Percentiles rank a stretch among this genome's conserved stretches.
Conservation (phyloP, 1,140 invertebrate genomes). For the Trichonephila clavipes region DNA sequence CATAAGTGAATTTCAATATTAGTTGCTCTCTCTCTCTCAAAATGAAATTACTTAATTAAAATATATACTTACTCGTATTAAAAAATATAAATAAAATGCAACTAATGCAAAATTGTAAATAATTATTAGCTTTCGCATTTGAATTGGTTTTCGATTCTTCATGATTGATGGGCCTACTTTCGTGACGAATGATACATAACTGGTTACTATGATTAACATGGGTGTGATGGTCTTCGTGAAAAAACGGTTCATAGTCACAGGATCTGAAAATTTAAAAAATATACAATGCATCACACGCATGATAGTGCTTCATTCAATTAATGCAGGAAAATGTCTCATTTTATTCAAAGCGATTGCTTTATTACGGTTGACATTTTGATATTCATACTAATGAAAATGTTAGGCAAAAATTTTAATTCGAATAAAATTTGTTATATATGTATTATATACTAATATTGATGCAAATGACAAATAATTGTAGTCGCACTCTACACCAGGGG, state of each 20-base stretch:
- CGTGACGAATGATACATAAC: slow-evolving; percentile 75
- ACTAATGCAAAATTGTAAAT: slow-evolving; percentile 92
- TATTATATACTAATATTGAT: too few species aligned
- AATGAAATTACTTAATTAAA: too few species aligned
- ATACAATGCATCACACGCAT: not conserved
- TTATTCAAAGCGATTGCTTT: too few species aligned
- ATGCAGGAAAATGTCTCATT: not conserved
- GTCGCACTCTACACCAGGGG: too few species aligned
- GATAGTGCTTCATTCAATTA: not conserved
- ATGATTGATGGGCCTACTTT: slow-evolving; percentile 90
- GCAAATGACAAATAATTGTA: too few species aligned
- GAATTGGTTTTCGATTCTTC: slow-evolving; percentile 89
- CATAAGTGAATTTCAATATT: too few species aligned
- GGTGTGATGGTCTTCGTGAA: not conserved
- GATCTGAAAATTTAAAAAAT: slow-evolving; percentile 46
- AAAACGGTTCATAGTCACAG: not conserved
- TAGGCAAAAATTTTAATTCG: too few species aligned
- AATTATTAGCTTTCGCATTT: slow-evolving; percentile 88
- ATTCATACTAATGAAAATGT: too few species aligned
- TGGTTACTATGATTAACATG: slow-evolving; percentile 11
- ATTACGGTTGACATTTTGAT: too few species aligned
- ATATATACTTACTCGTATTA: slow-evolving; percentile 15
- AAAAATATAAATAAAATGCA: slow-evolving; percentile 43
- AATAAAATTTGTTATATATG: too few species aligned
- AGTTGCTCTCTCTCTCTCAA: too few species aligned